phyloP scores from a whole-genome alignment of 2,113 vertebrate species.

The Climacteris rufus region DNA sequence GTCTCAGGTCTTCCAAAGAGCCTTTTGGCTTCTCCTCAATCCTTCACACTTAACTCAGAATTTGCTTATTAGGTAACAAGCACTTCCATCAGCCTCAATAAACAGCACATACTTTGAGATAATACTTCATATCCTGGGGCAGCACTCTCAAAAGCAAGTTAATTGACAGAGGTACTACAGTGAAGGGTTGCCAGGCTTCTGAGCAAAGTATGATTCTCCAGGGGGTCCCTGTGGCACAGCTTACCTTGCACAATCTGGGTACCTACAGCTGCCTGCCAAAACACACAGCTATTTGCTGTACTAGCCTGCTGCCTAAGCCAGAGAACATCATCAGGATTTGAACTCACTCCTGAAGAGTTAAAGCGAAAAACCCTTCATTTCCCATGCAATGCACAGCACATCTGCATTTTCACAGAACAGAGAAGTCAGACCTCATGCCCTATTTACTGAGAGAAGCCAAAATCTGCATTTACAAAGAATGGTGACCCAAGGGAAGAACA shows the following conservation, averaged over 20 bases:
- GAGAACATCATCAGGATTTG: background rate
- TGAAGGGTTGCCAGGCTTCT: background rate
- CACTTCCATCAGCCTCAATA: background rate
- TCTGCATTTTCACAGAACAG: background rate
- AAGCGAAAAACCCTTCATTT: background rate
- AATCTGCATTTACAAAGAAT: background rate
- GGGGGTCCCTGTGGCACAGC: background rate
- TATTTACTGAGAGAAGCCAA: background rate
- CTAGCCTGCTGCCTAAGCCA: background rate
- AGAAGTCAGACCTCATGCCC: background rate
- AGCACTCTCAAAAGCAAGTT: background rate
- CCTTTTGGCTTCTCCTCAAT: background rate
- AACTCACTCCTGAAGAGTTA: background rate
- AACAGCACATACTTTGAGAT: background rate
- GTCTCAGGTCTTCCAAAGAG: background rate
- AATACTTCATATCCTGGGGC: background rate
- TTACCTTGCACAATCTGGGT: background rate
- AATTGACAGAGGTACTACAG: background rate
- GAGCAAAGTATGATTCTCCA: background rate
- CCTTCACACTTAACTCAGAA: background rate
- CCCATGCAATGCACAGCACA: background rate
- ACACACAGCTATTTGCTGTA: background rate
- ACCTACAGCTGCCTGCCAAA: background rate
- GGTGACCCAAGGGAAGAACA: background rate
- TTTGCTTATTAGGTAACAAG: background rate